Evolutionary conservation across 1,140 invertebrate genomes (phyloP), one percentile per base, ranked within the genome.

Genomic region (Diorhabda carinulata): DNA sequence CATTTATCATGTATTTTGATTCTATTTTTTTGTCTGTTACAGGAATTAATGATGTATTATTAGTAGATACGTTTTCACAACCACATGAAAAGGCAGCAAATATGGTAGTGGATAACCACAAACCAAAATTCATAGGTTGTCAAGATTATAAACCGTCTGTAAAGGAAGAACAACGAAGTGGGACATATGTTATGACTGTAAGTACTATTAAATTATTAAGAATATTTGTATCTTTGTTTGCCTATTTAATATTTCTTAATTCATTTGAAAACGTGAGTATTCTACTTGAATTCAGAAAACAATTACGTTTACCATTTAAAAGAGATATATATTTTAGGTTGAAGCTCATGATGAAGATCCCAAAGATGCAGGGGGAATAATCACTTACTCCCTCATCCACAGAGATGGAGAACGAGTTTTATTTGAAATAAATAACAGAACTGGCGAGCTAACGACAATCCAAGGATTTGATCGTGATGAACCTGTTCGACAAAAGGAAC

Each of bases 401-500:
- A 61, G 76, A 60, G 87, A 88, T 7, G 86, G 86, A 62, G 87
- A 88, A n/a, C 88, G 89, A 70, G 83, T 88, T 44, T 90, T 92
- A 78, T 95, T 96, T 79, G 84, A 86, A 65, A 93, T 96, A 59
- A 87, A 94, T 78, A 85, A 89, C 47, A 79, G 80, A 4, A 90
- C 91, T 9, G 93, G 93, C 9, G 83, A 85, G 57, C 91, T 96
- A 61, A 88, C 81, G 57, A 95, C 93, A 9, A 87, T 74, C 63
- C 83, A 90, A 83, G 84, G 86, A 58, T 90, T 95, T 76, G 92
- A 96, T 81, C 87, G 93, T 70, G 94, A 96, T 79, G 93, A 95
- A 76, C 93, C 93, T 5, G 86, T 87, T 8, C 86, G 92, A 73
- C 92, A 95, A 78, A 95, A 95, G 78, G 91, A 93, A 81, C 85